Conservation (phyloP, 2,888 invertebrate genomes). For the Drosophila nigricruria region DNA sequence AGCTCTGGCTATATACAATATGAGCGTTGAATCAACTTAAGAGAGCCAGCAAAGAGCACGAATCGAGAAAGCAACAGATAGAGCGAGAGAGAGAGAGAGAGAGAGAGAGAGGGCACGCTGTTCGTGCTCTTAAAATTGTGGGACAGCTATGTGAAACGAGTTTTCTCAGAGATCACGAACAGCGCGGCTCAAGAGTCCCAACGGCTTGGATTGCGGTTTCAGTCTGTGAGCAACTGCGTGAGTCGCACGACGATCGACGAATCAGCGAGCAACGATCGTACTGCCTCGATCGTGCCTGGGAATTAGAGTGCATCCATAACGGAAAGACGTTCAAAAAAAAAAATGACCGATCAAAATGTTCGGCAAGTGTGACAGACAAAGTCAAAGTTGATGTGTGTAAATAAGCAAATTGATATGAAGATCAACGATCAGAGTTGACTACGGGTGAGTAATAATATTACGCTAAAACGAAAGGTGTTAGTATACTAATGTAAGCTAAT, state of each 20-base stretch:
- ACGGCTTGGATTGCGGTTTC: slow-evolving; percentile 47
- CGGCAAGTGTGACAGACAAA: slow-evolving; percentile 31
- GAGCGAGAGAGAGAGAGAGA: slow-evolving; percentile 8
- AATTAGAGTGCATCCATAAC: slow-evolving; percentile 39
- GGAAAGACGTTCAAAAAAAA: slow-evolving; percentile 15
- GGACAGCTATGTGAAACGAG: slow-evolving; percentile 21
- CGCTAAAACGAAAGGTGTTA: background rate
- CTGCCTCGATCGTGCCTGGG: slow-evolving; percentile 26
- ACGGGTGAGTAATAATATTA: slow-evolving; percentile 22
- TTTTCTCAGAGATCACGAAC: slow-evolving; percentile 33
- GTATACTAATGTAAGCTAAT: background rate
- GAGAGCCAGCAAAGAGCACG: slow-evolving; percentile 52
- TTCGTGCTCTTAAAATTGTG: slow-evolving; percentile 38
- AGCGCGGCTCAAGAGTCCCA: slow-evolving; percentile 53
- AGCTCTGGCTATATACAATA: slow-evolving; percentile 44
- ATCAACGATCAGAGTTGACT: background rate
- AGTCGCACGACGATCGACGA: slow-evolving; percentile 69
- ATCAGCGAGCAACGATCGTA: slow-evolving; percentile 50
- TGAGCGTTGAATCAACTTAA: slow-evolving; percentile 44
- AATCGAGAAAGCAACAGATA: background rate
- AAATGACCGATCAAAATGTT: slow-evolving; percentile 24
- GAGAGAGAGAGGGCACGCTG: background rate
- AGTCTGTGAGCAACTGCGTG: slow-evolving; percentile 74
- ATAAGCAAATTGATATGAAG: background rate
- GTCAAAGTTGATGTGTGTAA: slow-evolving; percentile 10